Base-by-base conservation (phyloP, 2,113 vertebrate genomes). In the Chrysochloris asiatica region DNA sequence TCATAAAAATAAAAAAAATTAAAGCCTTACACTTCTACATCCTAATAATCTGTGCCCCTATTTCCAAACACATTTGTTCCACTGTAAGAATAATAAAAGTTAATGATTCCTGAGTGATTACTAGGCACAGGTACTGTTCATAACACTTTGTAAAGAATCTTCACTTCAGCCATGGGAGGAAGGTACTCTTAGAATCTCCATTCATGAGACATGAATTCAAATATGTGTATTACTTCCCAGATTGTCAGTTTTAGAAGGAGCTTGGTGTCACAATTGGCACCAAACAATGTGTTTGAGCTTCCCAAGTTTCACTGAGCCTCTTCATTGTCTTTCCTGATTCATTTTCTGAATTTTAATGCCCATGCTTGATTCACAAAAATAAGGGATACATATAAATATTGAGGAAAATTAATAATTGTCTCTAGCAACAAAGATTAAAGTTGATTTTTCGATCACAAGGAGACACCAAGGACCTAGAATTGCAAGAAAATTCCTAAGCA, bases 401-500 rank as follows among this genome's bases (percentile, higher is more conserved):
- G 36, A 24, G 16, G 22, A 41, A 77, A 95, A 86, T 19, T 2
- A 92, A 52, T 85, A 67, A 75, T 30, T 30, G 28, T 72, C 13
- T 59, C 22, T 3, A 6, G 38, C 45, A 76, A 38, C 17, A 19
- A 77, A 79, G 72, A 47, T 3, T 56, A 3, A 80, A n/a, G 38
- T 76, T 47, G 4, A 48, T 76, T 88, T 48, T 7, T 78, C 41
- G 36, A 14, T 80, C 50, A 59, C 33, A 33, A 76, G 50, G 75
- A 89, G 30, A 38, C 45, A n/a, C 59, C 94, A 6, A 90, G 16
- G 6, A 82, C 48, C 38, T 75, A 86, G 54, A 86, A 93, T 86
- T 86, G 47, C 30, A 83, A 89, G 36, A 26, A 76, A 59, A 89
- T 87, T 52, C 83, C 80, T 43, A 77, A 93, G 50, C 30, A 85